Base-by-base conservation (phyloP, 2,797 vertebrate species). In the Sebastes kiyomatsui region DNA sequence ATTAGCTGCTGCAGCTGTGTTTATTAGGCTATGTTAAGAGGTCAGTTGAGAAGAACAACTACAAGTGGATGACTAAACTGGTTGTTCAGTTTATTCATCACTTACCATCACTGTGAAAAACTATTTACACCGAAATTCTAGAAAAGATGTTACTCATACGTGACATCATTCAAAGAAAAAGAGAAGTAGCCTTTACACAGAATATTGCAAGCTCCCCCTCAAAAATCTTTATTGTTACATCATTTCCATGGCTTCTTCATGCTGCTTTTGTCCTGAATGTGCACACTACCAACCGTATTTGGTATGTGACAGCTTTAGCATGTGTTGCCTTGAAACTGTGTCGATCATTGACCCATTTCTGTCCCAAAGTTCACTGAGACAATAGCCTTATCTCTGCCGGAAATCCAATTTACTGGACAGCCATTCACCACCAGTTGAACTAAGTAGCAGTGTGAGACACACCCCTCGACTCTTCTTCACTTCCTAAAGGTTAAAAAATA, bases 301-400 rank as follows among this genome's bases (percentile, higher is more conserved):
- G 13, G 10, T 56, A 3, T 20, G 32, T 32, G 33, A 55, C 32
- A 13, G 69, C 35, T 54, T 52, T 5, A 9, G 18, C 33, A 2
- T 54, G 27, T 22, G 28, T 56, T 35, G 6, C 16, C 25, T n/a
- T 11, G 18, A 49, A 54, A 61, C 49, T 6, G 22, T 35, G 64
- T 66, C 8, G 3, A 30, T 72, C 38, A 56, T 10, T 79, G 79
- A 79, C 60, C 71, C n/a, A 27, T 73, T 18, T 62, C 46, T 23
- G 64, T 73, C 56, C 64, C 62, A 65, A 67, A 75, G 68, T 73
- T 69, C 25, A 74, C 8, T 22, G 14, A 72, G 65, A 80, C 35
- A 59, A n/a, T 14, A 33, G 35, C 16, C 23, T 42, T 38, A 79
- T 67, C 52, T 2, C 7, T 1, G 10, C 7, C 25, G 5, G n/a